A percentile compares a stretch with the other conserved stretches of the same genome.
These are phyloP conservation scores for Misgurnus mizolepis DNA, from an alignment of 2,113 vertebrate genomes.

Conservation along the genomic window DNA sequence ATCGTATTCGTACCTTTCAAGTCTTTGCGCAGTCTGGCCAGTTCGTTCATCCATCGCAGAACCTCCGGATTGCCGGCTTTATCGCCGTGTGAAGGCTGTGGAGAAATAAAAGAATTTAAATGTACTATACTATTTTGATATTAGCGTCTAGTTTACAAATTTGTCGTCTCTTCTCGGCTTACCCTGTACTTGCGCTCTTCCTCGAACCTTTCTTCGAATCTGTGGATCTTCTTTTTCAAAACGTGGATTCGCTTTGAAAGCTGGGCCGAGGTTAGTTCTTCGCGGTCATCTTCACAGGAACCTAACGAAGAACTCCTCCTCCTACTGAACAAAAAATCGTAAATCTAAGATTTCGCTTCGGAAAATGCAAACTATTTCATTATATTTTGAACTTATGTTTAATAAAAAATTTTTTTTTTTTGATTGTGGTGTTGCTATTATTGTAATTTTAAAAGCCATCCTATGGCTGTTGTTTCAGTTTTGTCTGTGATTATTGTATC, in stretches of 20 bases:
- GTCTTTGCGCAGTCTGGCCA: conserved; percentile 90
- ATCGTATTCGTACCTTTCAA: conserved; percentile 83
- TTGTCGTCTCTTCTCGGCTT: conserved; percentile 43
- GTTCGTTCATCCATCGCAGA: conserved; percentile 93
- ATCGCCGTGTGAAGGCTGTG: conserved; percentile 92
- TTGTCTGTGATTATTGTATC: too few species aligned
- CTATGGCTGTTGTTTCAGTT: too few species aligned
- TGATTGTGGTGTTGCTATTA: too few species aligned
- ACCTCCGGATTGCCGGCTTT: conserved; percentile 94
- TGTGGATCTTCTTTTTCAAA: conserved; percentile 94
- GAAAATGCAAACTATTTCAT: too few species aligned
- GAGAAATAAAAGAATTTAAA: conserved; percentile 8
- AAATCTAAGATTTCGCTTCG: too few species aligned
- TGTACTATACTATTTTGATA: not conserved
- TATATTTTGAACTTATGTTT: too few species aligned
- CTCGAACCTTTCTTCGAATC: conserved; percentile 93
- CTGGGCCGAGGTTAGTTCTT: conserved; percentile 88
- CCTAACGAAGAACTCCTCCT: conserved; percentile 91
- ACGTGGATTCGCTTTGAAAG: conserved; percentile 91
- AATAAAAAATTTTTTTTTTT: too few species aligned
- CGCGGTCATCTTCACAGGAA: conserved; percentile 86
- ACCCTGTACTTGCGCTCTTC: conserved; percentile 96
- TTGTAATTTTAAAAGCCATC: too few species aligned
- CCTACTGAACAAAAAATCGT: conserved; percentile 69
- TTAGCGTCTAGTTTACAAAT: not conserved